Base-by-base conservation (phyloP, 2,797 vertebrate species). In the Lycodopsis pacificus region DNA sequence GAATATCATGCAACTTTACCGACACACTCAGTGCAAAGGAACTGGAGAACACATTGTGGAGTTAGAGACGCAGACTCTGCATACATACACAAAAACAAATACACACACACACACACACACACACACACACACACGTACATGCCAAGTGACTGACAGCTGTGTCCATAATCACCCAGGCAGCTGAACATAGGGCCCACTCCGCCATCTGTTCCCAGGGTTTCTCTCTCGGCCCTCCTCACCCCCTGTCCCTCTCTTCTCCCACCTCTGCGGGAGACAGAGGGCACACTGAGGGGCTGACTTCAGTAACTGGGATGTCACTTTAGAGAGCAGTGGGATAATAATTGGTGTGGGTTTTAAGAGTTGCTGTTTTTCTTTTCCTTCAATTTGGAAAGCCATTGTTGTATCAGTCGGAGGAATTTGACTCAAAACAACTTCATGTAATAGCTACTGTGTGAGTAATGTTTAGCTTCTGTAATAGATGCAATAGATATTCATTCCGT, bases 101-200 rank as follows among this genome's bases (percentile, higher is more conserved):
- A 77, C 64, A 68, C 59, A 76, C 22, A n/a, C 13, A 11, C 11
- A 10, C 65, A 67, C 46, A 65, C 72, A 77, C 42, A 69, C 46
- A n/a, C n/a, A n/a, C n/a, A n/a, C n/a, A 79, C 27, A 73, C 73
- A 84, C 72, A 77, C 85, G 53, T 46, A 85, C 75, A 82, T 79
- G 77, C 69, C 86, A 79, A 87, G 67, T 89, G 92, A 91, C 79
- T 92, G 92, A 91, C 95, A 95, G 94, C 92, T 95, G 93, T 89
- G 93, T 89, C 91, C 87, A 93, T 94, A 94, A 93, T 92, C 88
- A 88, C 89, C 89, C 90, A 84, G 73, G 79, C 91, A 89, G 85
- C 73, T 79, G 88, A 90, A 90, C 89, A 90, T 57, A 75, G 86
- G 84, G 86, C 86, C 90, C 89, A 88, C 80, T 85, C 54, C 40